Percentiles rank a stretch among this genome's conserved stretches.
Evolutionary conservation across 2,113 vertebrate species (phyloP).

Genomic region (Chunga burmeisteri): DNA sequence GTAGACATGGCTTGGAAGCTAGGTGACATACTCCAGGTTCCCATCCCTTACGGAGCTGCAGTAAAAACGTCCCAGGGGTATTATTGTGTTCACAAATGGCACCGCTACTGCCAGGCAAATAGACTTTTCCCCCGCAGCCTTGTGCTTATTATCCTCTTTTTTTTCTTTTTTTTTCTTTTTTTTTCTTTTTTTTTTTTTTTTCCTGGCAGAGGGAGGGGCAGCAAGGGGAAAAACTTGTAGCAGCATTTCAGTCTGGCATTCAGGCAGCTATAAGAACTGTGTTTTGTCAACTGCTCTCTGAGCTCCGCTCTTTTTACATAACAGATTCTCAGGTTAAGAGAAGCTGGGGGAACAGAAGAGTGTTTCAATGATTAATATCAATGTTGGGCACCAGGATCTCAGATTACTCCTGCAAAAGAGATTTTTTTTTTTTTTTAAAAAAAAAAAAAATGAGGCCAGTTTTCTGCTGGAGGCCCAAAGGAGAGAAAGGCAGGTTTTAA

Average conservation of each 20-base stretch:
- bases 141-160: background rate
- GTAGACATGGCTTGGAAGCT: background rate
- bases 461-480: background rate
- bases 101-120: background rate
- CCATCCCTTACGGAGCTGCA: background rate
- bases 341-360: background rate
- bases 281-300: background rate
- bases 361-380: constrained; percentile 32
- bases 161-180: background rate
- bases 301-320: background rate
- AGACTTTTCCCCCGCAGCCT: background rate
- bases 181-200: background rate
- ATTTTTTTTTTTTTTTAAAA: background rate
- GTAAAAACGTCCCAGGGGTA: background rate
- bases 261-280: background rate
- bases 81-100: background rate
- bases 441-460: background rate
- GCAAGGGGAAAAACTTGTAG: background rate
- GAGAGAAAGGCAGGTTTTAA: background rate
- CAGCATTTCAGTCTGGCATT: background rate
- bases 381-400: background rate
- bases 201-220: background rate
- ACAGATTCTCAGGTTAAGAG: background rate
- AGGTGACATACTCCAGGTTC: background rate
- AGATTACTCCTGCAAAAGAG: background rate